Evolutionary conservation across 2,888 invertebrate species (phyloP).

Genomic region (Marronus borbonicus): DNA sequence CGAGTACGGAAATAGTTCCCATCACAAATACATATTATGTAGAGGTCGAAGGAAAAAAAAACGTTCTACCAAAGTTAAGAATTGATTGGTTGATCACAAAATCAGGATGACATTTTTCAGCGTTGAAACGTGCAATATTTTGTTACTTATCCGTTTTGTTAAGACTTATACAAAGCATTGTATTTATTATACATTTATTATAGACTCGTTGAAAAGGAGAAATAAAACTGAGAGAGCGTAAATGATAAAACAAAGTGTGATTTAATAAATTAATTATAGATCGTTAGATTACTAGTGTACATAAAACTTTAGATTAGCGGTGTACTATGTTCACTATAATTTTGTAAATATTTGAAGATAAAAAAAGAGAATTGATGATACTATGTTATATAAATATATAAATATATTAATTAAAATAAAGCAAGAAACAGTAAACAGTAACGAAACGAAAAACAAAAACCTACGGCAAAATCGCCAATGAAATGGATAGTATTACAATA

Average conservation of each 20-base stretch:
- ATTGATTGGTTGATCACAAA: not conserved
- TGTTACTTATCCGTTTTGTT: conserved; percentile 47
- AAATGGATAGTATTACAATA: conserved; percentile 56
- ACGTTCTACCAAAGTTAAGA: conserved; percentile 33
- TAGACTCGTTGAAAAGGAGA: conserved; percentile 26
- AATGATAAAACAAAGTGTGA: conserved; percentile 67
- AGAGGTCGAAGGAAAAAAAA: not conserved
- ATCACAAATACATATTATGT: no score
- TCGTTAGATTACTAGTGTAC: conserved; percentile 63
- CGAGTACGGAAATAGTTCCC: conserved; percentile 18
- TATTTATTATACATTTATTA: conserved; percentile 34
- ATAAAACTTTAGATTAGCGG: conserved; percentile 61
- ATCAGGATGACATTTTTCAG: conserved; percentile 14
- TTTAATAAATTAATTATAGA: conserved; percentile 61
- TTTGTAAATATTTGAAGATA: conserved; percentile 64
- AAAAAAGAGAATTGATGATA: conserved; percentile 58
- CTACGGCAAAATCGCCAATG: conserved; percentile 21
- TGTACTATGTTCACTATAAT: conserved; percentile 61
- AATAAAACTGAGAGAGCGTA: conserved; percentile 41
- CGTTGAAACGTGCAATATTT: conserved; percentile 58
- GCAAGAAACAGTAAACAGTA: conserved; percentile 59
- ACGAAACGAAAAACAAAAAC: conserved; percentile 52
- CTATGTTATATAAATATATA: conserved; percentile 62
- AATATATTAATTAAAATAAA: conserved; percentile 29
- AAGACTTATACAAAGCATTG: conserved; percentile 42